Evolutionary conservation across 2,888 invertebrate genomes (phyloP).

Genomic region (Malacosoma neustria): DNA sequence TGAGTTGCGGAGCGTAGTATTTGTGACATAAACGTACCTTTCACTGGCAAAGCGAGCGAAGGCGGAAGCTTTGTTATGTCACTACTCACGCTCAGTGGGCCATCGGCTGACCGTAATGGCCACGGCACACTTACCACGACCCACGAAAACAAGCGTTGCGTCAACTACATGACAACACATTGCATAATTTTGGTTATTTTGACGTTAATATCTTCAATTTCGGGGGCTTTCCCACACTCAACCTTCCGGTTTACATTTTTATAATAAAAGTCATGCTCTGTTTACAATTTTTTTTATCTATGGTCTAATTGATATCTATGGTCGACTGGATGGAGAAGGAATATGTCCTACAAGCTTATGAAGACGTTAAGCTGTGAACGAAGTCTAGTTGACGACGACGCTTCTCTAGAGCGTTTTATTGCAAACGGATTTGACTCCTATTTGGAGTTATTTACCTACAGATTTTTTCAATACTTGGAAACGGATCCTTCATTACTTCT

Average conservation of each 20-base stretch:
- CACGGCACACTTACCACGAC: slow-evolving; percentile 66
- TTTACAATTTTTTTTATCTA: too few species aligned
- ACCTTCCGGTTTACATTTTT: slow-evolving; percentile 10
- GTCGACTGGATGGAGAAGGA: too few species aligned
- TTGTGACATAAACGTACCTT: slow-evolving; percentile 30
- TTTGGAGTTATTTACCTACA: too few species aligned
- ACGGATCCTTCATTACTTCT: too few species aligned
- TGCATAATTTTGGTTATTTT: slow-evolving; percentile 47
- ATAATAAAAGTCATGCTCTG: too few species aligned
- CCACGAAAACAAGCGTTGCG: slow-evolving; percentile 67
- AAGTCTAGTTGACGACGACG: too few species aligned
- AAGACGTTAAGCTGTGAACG: too few species aligned
- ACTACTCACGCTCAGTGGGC: slow-evolving; percentile 49
- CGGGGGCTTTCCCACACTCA: slow-evolving; percentile 18
- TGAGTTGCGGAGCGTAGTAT: slow-evolving; percentile 4
- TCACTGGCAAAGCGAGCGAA: slow-evolving; percentile 35
- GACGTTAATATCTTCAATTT: slow-evolving; percentile 22
- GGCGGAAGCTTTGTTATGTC: slow-evolving; percentile 69
- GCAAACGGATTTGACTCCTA: too few species aligned
- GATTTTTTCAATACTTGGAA: too few species aligned
- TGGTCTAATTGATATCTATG: too few species aligned
- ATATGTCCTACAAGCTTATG: too few species aligned
- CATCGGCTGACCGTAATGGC: slow-evolving; percentile 66
- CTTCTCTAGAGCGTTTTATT: too few species aligned
- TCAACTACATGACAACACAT: slow-evolving; percentile 57